phyloP scores from a whole-genome alignment of 2,113 vertebrate genomes.

The Lampris incognitus region DNA sequence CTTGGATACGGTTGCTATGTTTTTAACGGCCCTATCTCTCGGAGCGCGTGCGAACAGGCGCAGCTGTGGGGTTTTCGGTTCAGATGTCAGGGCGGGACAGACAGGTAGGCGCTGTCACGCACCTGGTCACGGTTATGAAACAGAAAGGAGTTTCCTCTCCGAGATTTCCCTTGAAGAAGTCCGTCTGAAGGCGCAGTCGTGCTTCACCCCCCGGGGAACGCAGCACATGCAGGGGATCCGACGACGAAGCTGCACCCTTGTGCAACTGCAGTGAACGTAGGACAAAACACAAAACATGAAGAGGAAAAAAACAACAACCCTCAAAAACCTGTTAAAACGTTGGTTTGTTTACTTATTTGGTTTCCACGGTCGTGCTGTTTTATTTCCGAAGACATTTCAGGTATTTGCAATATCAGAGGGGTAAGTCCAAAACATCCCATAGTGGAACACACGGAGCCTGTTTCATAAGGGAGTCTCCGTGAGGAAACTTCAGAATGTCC shows the following conservation, averaged over 20 bases:
- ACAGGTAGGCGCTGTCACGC: slow-evolving; percentile 41
- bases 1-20: slow-evolving; percentile 71
- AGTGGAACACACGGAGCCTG: slow-evolving; percentile 14
- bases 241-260: too few species aligned
- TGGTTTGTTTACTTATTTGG: not conserved
- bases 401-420: slow-evolving; percentile 16
- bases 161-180: not conserved
- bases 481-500: slow-evolving; percentile 49
- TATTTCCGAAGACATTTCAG: slow-evolving; percentile 1
- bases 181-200: not conserved
- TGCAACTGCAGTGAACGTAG: not conserved
- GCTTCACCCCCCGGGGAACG: too few species aligned
- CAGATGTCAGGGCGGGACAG: slow-evolving; percentile 53
- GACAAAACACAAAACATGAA: slow-evolving; percentile 10
- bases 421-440: slow-evolving; percentile 47
- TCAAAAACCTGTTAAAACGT: too few species aligned
- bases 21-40: slow-evolving; percentile 40
- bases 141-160: slow-evolving; percentile 50
- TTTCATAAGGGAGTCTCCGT: slow-evolving; percentile 59
- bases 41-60: slow-evolving; percentile 59
- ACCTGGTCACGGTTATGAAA: slow-evolving; percentile 25
- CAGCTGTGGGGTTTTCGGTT: slow-evolving; percentile 54
- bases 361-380: slow-evolving; percentile 38
- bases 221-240: too few species aligned
- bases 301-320: too few species aligned